Evolutionary conservation across 2,888 invertebrate species (phyloP).

Genomic region (Malthinus flaveolus): DNA sequence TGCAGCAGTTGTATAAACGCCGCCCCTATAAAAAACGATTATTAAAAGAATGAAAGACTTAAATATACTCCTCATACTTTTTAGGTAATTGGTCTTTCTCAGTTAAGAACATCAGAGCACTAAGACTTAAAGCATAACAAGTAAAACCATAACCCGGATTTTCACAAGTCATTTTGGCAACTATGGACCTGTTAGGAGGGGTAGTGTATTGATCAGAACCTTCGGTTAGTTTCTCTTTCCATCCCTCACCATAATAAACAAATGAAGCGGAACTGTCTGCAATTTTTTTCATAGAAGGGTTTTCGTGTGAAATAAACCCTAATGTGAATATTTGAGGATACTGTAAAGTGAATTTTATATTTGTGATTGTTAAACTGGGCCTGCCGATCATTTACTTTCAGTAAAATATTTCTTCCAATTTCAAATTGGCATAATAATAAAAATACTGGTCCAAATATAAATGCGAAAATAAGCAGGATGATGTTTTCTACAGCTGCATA

Average conservation of each 20-base stretch:
- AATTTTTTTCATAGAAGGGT: conserved; percentile 64
- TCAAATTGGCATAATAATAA: conserved; percentile 61
- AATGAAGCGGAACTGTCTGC: conserved; percentile 66
- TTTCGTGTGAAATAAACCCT: conserved; percentile 68
- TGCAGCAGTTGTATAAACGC: conserved; percentile 83
- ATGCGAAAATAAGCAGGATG: conserved; percentile 60
- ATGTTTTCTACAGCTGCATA: conserved; percentile 60
- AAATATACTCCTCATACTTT: conserved; percentile 57
- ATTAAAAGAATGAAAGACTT: not conserved
- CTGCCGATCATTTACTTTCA: conserved; percentile 56
- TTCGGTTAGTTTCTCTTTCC: conserved; percentile 66
- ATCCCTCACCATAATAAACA: conserved; percentile 77
- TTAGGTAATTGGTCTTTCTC: conserved; percentile 77
- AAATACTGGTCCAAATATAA: conserved; percentile 55
- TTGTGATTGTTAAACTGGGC: not conserved
- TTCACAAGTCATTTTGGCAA: conserved; percentile 65
- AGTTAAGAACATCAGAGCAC: conserved; percentile 74
- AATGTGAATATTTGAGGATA: conserved; percentile 63
- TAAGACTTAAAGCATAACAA: conserved; percentile 69
- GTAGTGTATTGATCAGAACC: conserved; percentile 60
- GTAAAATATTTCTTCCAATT: conserved; percentile 65
- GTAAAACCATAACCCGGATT: conserved; percentile 88
- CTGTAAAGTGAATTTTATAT: conserved; percentile 19
- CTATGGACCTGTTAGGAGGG: conserved; percentile 66
- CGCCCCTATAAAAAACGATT: conserved; percentile 68